These are phyloP conservation scores for Poeciliopsis infans DNA, from an alignment of 2,797 vertebrate genomes.

Conservation along the genomic window DNA sequence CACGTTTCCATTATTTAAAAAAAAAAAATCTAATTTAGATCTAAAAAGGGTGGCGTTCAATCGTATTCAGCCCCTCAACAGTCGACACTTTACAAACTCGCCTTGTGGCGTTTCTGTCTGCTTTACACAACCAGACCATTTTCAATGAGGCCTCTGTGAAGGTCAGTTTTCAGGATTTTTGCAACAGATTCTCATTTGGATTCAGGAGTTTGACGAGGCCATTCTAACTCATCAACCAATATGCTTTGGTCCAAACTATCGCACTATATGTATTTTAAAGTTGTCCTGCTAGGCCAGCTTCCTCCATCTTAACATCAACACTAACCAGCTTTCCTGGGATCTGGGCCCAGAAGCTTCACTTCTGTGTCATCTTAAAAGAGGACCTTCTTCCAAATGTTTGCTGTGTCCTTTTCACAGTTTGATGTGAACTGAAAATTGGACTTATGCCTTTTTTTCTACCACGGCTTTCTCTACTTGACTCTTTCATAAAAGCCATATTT, in stretches of 20 bases:
- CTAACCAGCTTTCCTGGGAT: not conserved
- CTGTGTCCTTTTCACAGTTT: no score
- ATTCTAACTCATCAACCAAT: not conserved
- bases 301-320: no score
- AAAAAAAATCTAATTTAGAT: not conserved
- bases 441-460: not conserved
- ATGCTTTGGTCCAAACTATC: not conserved
- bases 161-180: not conserved
- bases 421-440: not conserved
- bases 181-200: not conserved
- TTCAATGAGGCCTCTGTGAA: not conserved
- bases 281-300: not conserved
- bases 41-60: not conserved
- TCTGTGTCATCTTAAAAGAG: not conserved
- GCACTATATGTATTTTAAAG: not conserved
- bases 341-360: not conserved
- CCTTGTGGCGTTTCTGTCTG: not conserved
- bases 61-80: not conserved
- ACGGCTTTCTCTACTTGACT: not conserved
- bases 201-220: not conserved
- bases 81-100: not conserved
- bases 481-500: not conserved
- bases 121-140: not conserved
- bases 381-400: no score
- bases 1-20: not conserved